Evolutionary conservation across 1,140 invertebrate species (phyloP), one percentile per base, ranked within the genome.

Genomic region (Goniozus legneri): DNA sequence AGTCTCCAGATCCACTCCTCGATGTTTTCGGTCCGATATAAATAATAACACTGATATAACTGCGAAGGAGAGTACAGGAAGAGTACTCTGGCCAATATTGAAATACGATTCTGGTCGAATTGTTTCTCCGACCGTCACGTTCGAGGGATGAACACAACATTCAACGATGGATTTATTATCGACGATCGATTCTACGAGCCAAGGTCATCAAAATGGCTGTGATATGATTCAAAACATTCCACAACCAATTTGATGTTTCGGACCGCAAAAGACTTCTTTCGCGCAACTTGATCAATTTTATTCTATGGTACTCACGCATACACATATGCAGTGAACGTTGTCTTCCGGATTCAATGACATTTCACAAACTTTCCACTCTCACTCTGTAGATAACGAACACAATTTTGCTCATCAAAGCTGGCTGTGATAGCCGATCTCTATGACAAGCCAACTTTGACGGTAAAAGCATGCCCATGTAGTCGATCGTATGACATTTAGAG

Each of bases 201-300:
- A 74, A 83, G 78, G 79, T 85, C 84, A 86, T 84, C 84, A 87
- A 87, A 84, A 82, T 86, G 85, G 84, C 85, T 86, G 85, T 87
- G 85, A 87, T 86, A 86, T 82, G 83, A 78, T 52, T 69, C 50
- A 54, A 67, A 77, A 82, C 80, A 84, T 80, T 82, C 80, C 82
- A 84, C 84, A 83, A 79, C 83, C 83, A 82, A 79, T 79, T 85
- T 84, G 83, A 84, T 80, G 81, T 79, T 73, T 65, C 71, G 74
- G 76, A 74, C 73, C 74, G 68, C 64, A 73, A 74, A 74, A 69
- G 52, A 43, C 21, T 44, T 19, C 3, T n/a, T 8, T 31, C 21
- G 2, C 20, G 32, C 33, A 20, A 12, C 24, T 16, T 47, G 32
- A 18, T 8, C 13, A 10, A 13, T 14, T 30, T 38, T 8, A 13